Evolutionary conservation across 1,140 invertebrate species (phyloP).

Genomic region (Drosophila suzukii): DNA sequence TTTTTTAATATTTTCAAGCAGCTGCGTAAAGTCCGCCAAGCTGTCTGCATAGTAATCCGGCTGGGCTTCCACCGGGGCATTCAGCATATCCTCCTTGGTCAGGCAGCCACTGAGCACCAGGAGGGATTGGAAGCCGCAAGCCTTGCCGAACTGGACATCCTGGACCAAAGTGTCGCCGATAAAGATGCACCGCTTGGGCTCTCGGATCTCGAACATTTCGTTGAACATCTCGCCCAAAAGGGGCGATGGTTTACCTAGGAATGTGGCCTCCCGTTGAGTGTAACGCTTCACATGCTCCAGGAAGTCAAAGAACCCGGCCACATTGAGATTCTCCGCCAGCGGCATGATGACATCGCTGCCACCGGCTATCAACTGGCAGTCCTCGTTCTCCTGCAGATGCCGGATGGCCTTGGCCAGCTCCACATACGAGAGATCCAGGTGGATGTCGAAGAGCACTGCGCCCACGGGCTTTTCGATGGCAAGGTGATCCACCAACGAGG

Average conservation of each 20-base stretch:
- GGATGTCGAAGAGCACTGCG: slow-evolving; percentile 72
- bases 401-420: slow-evolving; percentile 68
- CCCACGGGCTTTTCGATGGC: slow-evolving; percentile 65
- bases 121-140: slow-evolving; percentile 86
- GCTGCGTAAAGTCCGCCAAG: slow-evolving; percentile 63
- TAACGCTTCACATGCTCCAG: slow-evolving; percentile 84
- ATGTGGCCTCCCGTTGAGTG: slow-evolving; percentile 84
- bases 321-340: slow-evolving; percentile 62
- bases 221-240: slow-evolving; percentile 84
- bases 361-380: slow-evolving; percentile 66
- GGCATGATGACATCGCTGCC: slow-evolving; percentile 74
- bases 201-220: slow-evolving; percentile 84
- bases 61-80: slow-evolving; percentile 50
- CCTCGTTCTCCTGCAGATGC: slow-evolving; percentile 62
- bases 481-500: slow-evolving; percentile 53
- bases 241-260: slow-evolving; percentile 86
- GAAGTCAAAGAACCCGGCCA: slow-evolving; percentile 84
- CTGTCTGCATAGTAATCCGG: slow-evolving; percentile 85
- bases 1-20: slow-evolving; percentile 56
- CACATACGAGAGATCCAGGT: slow-evolving; percentile 74
- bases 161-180: slow-evolving; percentile 87
- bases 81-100: slow-evolving; percentile 81
- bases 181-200: slow-evolving; percentile 86
- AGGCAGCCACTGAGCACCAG: slow-evolving; percentile 85
- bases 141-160: slow-evolving; percentile 86